Evolutionary conservation across 2,113 vertebrate species (phyloP).

Genomic region (Aptenodytes patagonicus): DNA sequence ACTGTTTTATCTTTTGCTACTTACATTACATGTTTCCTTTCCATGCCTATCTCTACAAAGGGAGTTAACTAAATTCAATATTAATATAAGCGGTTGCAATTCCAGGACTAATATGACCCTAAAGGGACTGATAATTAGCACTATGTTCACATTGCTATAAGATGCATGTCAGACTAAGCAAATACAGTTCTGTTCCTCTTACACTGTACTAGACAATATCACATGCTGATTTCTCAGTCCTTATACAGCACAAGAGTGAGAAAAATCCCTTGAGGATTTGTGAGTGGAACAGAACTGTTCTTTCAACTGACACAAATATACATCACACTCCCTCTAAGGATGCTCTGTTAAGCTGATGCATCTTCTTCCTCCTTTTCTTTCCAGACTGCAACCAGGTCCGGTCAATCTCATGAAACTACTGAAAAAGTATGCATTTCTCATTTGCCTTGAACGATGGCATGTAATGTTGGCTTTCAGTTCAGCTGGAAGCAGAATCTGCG

Average conservation of each 20-base stretch:
- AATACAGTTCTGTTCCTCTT: not conserved
- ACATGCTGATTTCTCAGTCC: not conserved
- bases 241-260: not conserved
- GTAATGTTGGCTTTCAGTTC: not conserved
- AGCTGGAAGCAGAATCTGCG: not conserved
- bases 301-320: not conserved
- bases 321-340: not conserved
- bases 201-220: not conserved
- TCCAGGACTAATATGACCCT: not conserved
- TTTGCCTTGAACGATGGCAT: not conserved
- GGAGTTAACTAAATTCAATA: not conserved
- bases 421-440: not conserved
- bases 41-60: not conserved
- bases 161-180: not conserved
- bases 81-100: not conserved
- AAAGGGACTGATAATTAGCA: not conserved
- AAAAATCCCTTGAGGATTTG: not conserved
- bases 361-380: not conserved
- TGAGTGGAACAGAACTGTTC: not conserved
- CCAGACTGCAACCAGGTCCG: not conserved
- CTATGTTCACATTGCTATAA: not conserved
- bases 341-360: not conserved
- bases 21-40: not conserved
- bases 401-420: not conserved
- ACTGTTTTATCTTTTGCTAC: not conserved